Evolutionary conservation across 2,888 invertebrate genomes (phyloP).

Genomic region (Mimachlamys varia): DNA sequence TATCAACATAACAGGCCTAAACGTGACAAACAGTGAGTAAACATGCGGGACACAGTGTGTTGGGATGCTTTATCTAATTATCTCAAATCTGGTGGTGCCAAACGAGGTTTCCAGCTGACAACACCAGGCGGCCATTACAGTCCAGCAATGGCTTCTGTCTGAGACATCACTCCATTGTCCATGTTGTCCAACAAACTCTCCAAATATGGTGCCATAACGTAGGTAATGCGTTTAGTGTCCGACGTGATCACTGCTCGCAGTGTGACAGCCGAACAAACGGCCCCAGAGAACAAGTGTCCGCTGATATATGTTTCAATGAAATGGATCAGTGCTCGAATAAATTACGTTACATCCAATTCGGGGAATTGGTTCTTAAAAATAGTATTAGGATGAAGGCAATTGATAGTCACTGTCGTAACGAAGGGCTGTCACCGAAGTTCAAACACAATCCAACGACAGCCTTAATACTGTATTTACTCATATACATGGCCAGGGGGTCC

Average conservation of each 20-base stretch:
- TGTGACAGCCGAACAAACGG: not conserved
- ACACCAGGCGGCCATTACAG: not conserved
- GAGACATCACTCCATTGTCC: not conserved
- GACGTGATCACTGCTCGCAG: not conserved
- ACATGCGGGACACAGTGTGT: not conserved
- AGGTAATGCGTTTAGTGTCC: conserved; percentile 3
- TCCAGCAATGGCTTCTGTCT: not conserved
- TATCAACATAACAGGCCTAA: not conserved
- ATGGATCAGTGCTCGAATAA: conserved; percentile 15
- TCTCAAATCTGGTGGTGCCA: not conserved
- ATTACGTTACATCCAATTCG: conserved; percentile 1
- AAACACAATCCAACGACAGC: not conserved
- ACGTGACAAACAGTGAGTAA: not conserved
- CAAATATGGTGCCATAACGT: not conserved
- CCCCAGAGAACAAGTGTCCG: not conserved
- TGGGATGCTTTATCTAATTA: not conserved
- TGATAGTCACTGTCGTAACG: not conserved
- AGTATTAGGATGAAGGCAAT: conserved; percentile 1
- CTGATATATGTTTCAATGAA: conserved; percentile 4
- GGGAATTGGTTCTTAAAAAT: not conserved
- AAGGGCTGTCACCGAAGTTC: conserved; percentile 7
- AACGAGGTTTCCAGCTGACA: not conserved
- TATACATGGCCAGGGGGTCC: not conserved
- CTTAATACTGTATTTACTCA: not conserved
- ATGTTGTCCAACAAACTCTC: not conserved